phyloP scores from a whole-genome alignment of 1,140 invertebrate species.

The Ruditapes philippinarum region DNA sequence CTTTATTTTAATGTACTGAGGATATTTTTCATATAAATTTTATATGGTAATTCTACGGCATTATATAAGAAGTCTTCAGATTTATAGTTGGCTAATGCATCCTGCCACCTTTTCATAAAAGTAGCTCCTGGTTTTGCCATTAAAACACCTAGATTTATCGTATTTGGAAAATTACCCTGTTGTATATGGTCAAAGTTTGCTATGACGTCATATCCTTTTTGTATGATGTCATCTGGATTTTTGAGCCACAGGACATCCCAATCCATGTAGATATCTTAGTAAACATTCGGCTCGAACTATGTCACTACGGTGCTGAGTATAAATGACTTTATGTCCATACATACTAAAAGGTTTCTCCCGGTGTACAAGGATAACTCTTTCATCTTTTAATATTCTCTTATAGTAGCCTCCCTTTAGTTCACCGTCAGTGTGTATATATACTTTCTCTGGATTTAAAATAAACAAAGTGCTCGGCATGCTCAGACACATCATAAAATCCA shows the following conservation, averaged over 20 bases:
- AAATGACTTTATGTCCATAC: slow-evolving; percentile 75
- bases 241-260: slow-evolving; percentile 83
- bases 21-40: slow-evolving; percentile 79
- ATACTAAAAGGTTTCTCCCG: slow-evolving; percentile 74
- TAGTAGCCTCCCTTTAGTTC: slow-evolving; percentile 75
- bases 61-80: slow-evolving; percentile 80
- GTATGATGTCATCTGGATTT: slow-evolving; percentile 71
- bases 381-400: slow-evolving; percentile 70
- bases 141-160: slow-evolving; percentile 81
- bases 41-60: slow-evolving; percentile 79
- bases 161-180: slow-evolving; percentile 73
- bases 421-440: slow-evolving; percentile 79
- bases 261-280: slow-evolving; percentile 81
- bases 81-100: slow-evolving; percentile 75
- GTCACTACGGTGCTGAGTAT: slow-evolving; percentile 80
- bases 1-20: slow-evolving; percentile 77
- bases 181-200: slow-evolving; percentile 79
- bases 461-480: slow-evolving; percentile 79
- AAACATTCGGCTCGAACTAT: slow-evolving; percentile 80
- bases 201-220: slow-evolving; percentile 75
- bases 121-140: slow-evolving; percentile 78
- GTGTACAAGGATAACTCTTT: slow-evolving; percentile 72
- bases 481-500: slow-evolving; percentile 80
- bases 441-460: slow-evolving; percentile 77
- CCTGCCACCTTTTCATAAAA: slow-evolving; percentile 77